phyloP scores from a whole-genome alignment of 2,888 invertebrate species.

The Leuctra nigra region DNA sequence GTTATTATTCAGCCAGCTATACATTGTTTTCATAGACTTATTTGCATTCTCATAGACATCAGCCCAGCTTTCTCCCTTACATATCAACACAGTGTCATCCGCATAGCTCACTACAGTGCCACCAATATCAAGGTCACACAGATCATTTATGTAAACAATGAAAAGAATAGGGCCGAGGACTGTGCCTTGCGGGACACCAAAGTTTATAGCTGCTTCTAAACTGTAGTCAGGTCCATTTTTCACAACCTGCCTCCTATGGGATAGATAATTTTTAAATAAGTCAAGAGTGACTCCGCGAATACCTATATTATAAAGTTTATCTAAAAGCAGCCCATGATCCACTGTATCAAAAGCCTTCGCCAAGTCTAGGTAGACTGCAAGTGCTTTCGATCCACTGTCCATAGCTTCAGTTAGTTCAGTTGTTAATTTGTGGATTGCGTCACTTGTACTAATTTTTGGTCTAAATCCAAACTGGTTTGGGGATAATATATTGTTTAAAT shows the following conservation, averaged over 20 bases:
- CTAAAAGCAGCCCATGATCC: neutral
- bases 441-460: too few species aligned
- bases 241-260: neutral
- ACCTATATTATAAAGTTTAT: neutral
- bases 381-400: neutral
- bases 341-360: too few species aligned
- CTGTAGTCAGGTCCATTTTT: neutral
- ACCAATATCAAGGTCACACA: constrained; percentile 13
- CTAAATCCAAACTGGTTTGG: too few species aligned
- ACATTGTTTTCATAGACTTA: neutral
- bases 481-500: neutral
- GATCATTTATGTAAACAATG: constrained; percentile 18
- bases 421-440: neutral
- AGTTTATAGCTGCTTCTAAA: neutral
- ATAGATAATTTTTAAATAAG: neutral
- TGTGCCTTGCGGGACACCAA: constrained; percentile 20
- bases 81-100: constrained; percentile 13
- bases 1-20: neutral
- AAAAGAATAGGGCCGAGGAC: constrained; percentile 18
- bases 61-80: neutral
- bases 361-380: neutral
- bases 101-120: constrained; percentile 11
- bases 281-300: neutral
- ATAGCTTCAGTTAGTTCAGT: neutral
- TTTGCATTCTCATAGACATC: neutral